Conservation (phyloP, 2,888 invertebrate genomes). For the Apantesis nais region DNA sequence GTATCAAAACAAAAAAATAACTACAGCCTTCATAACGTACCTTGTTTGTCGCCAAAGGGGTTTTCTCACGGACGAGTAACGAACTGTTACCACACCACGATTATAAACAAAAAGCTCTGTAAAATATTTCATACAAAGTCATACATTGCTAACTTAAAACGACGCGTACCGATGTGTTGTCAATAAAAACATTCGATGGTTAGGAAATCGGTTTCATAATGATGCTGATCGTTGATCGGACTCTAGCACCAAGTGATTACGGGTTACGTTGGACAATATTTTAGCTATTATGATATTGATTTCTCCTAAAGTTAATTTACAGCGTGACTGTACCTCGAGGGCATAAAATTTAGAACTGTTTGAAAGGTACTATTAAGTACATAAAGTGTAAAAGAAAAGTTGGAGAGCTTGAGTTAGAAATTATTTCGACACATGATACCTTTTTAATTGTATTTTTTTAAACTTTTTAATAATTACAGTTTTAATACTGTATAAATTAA, state of each 20-base stretch:
- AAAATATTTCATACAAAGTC: neutral
- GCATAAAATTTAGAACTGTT: slow-evolving; percentile 53
- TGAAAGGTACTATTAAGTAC: slow-evolving; percentile 59
- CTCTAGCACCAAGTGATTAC: slow-evolving; percentile 55
- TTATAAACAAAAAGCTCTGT: slow-evolving; percentile 19
- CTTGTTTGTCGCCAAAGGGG: slow-evolving; percentile 68
- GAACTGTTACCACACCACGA: slow-evolving; percentile 19
- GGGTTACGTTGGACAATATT: slow-evolving; percentile 66
- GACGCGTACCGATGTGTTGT: rapidly evolving
- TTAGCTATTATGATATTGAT: slow-evolving; percentile 74
- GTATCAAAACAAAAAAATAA: slow-evolving; percentile 46
- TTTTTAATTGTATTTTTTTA: no score
- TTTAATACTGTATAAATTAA: no score
- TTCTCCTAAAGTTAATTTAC: slow-evolving; percentile 66
- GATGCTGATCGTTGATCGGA: slow-evolving; percentile 34
- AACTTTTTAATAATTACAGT: no score
- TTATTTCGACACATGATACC: neutral
- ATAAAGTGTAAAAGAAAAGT: slow-evolving; percentile 52
- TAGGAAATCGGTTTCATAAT: neutral
- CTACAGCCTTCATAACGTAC: slow-evolving; percentile 55
- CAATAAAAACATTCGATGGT: slow-evolving; percentile 17
- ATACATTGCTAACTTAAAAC: slow-evolving; percentile 20
- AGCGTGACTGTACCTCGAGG: slow-evolving; percentile 56
- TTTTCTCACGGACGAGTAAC: slow-evolving; percentile 67
- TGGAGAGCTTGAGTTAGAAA: slow-evolving; percentile 30